Percentiles rank a stretch among this genome's conserved stretches.
These are phyloP conservation scores for Eupleurogrammus muticus DNA, from an alignment of 2,797 vertebrate genomes.

Conservation along the genomic window DNA sequence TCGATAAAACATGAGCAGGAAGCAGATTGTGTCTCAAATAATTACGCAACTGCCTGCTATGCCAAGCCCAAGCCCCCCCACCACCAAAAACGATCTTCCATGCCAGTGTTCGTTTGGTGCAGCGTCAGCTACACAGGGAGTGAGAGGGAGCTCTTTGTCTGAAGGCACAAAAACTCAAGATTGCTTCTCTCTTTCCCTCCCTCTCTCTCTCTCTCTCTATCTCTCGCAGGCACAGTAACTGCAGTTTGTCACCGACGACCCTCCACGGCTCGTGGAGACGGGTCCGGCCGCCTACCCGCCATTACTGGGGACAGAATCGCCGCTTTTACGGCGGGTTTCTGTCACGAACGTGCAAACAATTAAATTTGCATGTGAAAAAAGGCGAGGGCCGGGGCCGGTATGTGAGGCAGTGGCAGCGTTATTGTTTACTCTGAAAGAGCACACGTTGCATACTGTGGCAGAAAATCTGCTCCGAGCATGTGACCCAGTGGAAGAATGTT, in stretches of 20 bases:
- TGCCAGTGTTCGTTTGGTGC: constrained; percentile 54
- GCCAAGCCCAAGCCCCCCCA: constrained; percentile 11
- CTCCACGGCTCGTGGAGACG: constrained; percentile 44
- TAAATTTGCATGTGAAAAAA: constrained; percentile 56
- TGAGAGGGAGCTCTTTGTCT: constrained; percentile 64
- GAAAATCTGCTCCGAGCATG: constrained; percentile 30
- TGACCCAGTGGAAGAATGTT: constrained; percentile 24
- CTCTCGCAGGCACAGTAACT: constrained; percentile 56
- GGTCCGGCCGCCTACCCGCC: constrained; percentile 40
- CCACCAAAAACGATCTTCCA: constrained; percentile 51
- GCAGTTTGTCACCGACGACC: constrained; percentile 57
- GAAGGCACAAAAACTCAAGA: constrained; percentile 38
- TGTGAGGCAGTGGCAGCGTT: constrained; percentile 38
- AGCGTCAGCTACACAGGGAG: constrained; percentile 56
- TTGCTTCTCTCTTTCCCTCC: constrained; percentile 56
- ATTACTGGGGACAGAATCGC: constrained; percentile 39
- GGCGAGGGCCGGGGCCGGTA: constrained; percentile 34
- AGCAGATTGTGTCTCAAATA: constrained; percentile 64
- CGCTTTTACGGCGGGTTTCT: constrained; percentile 52
- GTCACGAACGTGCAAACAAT: constrained; percentile 58
- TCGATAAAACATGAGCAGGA: constrained; percentile 59
- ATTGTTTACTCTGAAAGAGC: constrained; percentile 48
- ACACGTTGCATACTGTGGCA: constrained; percentile 42
- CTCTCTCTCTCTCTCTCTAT: too few relatives aligned
- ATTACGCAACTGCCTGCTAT: constrained; percentile 66